A percentile compares a stretch with the other conserved stretches of the same genome.
Conservation (phyloP, 35 echinoderm and acorn worm genomes). For the Antedon bifida region DNA sequence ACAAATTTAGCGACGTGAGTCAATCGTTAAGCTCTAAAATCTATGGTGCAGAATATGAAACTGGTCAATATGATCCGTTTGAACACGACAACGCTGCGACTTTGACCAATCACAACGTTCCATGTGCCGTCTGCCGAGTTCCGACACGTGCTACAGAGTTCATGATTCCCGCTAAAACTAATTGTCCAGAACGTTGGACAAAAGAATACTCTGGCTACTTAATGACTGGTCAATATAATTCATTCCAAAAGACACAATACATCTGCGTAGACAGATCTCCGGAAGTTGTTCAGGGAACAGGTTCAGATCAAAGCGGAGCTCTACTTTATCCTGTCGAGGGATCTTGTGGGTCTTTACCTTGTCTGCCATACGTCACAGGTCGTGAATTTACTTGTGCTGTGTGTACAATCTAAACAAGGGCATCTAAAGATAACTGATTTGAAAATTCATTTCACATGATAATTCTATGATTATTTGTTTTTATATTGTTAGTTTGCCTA, state of each 20-base stretch:
- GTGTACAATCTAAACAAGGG: constrained; percentile 28
- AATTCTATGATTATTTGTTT: no score
- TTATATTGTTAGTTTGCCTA: no score
- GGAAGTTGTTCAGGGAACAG: constrained; percentile 9
- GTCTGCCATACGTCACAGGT: constrained; percentile 16
- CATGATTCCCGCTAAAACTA: constrained; percentile 17
- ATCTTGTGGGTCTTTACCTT: constrained; percentile 10
- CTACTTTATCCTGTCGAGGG: constrained; percentile 15
- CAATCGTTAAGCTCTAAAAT: constrained; percentile 1
- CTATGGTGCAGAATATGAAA: constrained; percentile 26
- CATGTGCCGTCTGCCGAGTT: constrained; percentile 32
- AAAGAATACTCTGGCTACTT: constrained; percentile 31
- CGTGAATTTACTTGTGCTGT: constrained; percentile 23
- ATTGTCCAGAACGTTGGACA: constrained; percentile 27
- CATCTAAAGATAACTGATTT: no score
- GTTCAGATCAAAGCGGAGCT: background rate
- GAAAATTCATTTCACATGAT: no score
- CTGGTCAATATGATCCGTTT: constrained; percentile 13
- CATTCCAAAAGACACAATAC: background rate
- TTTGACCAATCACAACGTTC: constrained; percentile 17
- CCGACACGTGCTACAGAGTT: constrained; percentile 16
- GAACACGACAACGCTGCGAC: constrained; percentile 12
- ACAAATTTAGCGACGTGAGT: background rate
- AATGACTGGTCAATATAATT: background rate
- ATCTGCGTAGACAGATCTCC: constrained; percentile 30